A percentile compares a stretch with the other conserved stretches of the same genome.
These are phyloP conservation scores for Danio albolineatus DNA, from an alignment of 2,797 vertebrate species.

Conservation along the genomic window DNA sequence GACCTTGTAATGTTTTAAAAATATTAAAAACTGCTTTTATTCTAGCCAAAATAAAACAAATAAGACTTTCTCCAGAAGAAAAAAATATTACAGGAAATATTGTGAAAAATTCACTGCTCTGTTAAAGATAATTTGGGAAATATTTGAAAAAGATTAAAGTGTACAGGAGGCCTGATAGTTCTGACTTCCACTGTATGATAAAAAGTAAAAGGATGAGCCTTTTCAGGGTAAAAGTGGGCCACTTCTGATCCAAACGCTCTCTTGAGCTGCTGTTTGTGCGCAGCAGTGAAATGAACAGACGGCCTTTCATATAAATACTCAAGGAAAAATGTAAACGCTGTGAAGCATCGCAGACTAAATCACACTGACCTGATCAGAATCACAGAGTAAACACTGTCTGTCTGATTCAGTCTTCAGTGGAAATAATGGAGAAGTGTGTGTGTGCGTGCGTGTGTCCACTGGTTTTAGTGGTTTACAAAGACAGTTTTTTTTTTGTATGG, in stretches of 20 bases:
- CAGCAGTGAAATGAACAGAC: neutral
- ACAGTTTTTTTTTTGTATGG: too few species aligned
- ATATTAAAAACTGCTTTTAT: too few species aligned
- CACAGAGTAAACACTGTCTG: slow-evolving; percentile 25
- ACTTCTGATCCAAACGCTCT: neutral
- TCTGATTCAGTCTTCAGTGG: neutral
- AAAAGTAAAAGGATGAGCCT: neutral
- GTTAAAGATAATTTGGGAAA: too few species aligned
- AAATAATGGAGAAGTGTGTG: neutral
- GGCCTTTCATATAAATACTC: slow-evolving; percentile 23
- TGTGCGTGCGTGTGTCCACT: neutral
- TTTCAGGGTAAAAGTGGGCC: neutral
- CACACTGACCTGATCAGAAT: slow-evolving; percentile 36
- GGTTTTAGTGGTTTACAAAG: too few species aligned
- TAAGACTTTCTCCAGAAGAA: too few species aligned
- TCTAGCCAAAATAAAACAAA: too few species aligned
- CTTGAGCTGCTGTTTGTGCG: neutral
- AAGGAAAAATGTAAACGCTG: slow-evolving; percentile 40
- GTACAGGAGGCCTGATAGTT: too few species aligned
- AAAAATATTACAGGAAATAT: too few species aligned
- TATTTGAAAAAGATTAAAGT: too few species aligned
- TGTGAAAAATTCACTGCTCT: too few species aligned
- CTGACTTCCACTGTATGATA: too few species aligned
- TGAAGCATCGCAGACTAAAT: slow-evolving; percentile 32
- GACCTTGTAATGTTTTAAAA: too few species aligned